Percentiles rank a stretch among this genome's conserved stretches.
phyloP scores from a whole-genome alignment of 2,888 invertebrate species.

The Stenchaetothrips biformis region DNA sequence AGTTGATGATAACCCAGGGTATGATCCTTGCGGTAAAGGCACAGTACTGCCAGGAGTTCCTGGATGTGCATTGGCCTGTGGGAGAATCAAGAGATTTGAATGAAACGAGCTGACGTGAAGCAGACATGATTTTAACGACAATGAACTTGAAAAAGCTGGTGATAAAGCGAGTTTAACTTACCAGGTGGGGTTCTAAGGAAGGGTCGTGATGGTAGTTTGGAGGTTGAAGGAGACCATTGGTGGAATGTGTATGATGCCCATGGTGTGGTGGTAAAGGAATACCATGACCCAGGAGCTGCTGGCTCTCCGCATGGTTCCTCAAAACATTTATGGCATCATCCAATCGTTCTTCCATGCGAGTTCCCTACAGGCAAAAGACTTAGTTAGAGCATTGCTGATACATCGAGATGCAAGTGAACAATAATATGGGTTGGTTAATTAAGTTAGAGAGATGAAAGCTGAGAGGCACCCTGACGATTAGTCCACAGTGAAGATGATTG shows the following conservation, averaged over 20 bases:
- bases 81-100: conserved; percentile 32
- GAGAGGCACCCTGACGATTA: conserved; percentile 28
- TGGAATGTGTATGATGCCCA: conserved; percentile 46
- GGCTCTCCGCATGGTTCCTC: conserved; percentile 89
- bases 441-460: conserved; percentile 10
- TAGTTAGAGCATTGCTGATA: conserved; percentile 36
- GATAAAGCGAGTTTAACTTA: conserved; percentile 44
- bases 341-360: conserved; percentile 89
- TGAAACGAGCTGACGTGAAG: conserved; percentile 2
- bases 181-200: conserved; percentile 37
- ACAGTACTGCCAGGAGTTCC: conserved; percentile 43
- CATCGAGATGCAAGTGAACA: not conserved
- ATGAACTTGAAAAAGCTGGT: conserved; percentile 43
- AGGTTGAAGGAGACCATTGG: conserved; percentile 51
- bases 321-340: conserved; percentile 95
- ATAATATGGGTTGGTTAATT: no score
- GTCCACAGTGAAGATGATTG: not conserved
- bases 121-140: not conserved
- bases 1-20: conserved; percentile 50
- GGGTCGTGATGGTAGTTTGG: conserved; percentile 45
- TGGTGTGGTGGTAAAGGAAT: conserved; percentile 46
- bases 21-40: conserved; percentile 47
- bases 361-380: conserved; percentile 59
- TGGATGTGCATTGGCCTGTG: conserved; percentile 48
- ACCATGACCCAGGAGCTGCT: conserved; percentile 49